Percentiles rank a stretch among this genome's conserved stretches.
These are phyloP conservation scores for Vandiemenella viatica DNA, from an alignment of 2,888 invertebrate species.

Conservation along the genomic window DNA sequence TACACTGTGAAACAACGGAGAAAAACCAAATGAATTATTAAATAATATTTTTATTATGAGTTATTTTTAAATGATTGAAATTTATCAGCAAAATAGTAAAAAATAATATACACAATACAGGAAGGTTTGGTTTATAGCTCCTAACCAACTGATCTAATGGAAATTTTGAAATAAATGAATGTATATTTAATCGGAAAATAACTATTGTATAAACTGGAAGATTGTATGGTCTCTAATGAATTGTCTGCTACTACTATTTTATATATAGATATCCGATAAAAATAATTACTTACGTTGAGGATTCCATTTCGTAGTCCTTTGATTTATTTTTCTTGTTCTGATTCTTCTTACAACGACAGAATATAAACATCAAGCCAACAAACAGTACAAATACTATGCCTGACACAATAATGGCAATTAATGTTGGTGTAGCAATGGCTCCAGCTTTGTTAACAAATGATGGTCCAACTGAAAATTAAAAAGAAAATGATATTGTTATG, in stretches of 20 bases:
- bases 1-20: slow-evolving; percentile 30
- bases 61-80: too few relatives aligned
- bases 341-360: slow-evolving; percentile 71
- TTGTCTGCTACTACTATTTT: too few relatives aligned
- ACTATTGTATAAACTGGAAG: too few relatives aligned
- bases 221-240: too few relatives aligned
- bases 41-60: neutral
- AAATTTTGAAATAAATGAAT: too few relatives aligned
- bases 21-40: neutral
- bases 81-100: too few relatives aligned
- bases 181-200: too few relatives aligned
- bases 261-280: too few relatives aligned
- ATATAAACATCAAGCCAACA: slow-evolving; percentile 58
- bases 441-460: slow-evolving; percentile 67
- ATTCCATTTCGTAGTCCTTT: slow-evolving; percentile 82
- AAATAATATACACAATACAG: too few relatives aligned
- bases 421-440: slow-evolving; percentile 58
- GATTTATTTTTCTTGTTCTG: slow-evolving; percentile 61
- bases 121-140: too few relatives aligned
- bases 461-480: slow-evolving; percentile 49
- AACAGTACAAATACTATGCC: slow-evolving; percentile 67
- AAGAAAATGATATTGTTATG: neutral
- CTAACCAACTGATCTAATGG: too few relatives aligned
- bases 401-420: slow-evolving; percentile 63
- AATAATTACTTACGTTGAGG: slow-evolving; percentile 31